A percentile compares a stretch with the other conserved stretches of the same genome.
phyloP scores from a whole-genome alignment of 2,888 invertebrate genomes.

The Eustalomyia histrio region DNA sequence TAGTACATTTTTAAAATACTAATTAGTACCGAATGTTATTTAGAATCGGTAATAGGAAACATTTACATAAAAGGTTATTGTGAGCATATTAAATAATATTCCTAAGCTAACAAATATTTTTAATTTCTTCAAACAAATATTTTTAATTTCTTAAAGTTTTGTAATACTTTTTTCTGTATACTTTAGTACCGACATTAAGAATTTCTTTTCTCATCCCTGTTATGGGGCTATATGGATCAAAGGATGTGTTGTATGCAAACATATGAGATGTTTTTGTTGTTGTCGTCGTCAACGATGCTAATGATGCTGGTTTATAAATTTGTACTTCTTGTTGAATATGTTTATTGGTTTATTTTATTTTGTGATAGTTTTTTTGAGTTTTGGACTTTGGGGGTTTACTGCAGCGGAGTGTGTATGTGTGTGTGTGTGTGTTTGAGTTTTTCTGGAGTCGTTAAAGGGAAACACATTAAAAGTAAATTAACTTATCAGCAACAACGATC shows the following conservation, averaged over 20 bases:
- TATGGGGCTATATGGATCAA: slow-evolving; percentile 14
- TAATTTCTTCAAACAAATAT: no score
- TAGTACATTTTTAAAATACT: no score
- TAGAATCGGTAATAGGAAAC: no score
- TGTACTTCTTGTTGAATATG: slow-evolving; percentile 20
- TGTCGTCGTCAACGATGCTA: slow-evolving; percentile 11
- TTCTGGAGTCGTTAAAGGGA: slow-evolving; percentile 66
- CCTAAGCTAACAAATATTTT: no score
- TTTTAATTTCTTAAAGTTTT: no score
- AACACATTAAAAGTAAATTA: slow-evolving; percentile 80
- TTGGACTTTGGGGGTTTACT: slow-evolving; percentile 10
- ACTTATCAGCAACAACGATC: slow-evolving; percentile 80
- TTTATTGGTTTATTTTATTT: slow-evolving; percentile 30
- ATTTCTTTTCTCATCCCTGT: not conserved
- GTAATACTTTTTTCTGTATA: no score
- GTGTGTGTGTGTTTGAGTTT: slow-evolving; percentile 23
- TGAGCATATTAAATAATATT: no score
- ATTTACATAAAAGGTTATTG: no score
- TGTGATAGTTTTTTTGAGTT: not conserved
- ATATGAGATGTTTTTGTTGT: slow-evolving; percentile 7
- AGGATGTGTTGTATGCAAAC: slow-evolving; percentile 15
- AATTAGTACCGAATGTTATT: no score
- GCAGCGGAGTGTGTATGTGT: not conserved
- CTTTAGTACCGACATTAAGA: not conserved
- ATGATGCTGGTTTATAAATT: slow-evolving; percentile 38